Evolutionary conservation across 2,797 vertebrate species (phyloP).

Genomic region (Chaunax sp.): DNA sequence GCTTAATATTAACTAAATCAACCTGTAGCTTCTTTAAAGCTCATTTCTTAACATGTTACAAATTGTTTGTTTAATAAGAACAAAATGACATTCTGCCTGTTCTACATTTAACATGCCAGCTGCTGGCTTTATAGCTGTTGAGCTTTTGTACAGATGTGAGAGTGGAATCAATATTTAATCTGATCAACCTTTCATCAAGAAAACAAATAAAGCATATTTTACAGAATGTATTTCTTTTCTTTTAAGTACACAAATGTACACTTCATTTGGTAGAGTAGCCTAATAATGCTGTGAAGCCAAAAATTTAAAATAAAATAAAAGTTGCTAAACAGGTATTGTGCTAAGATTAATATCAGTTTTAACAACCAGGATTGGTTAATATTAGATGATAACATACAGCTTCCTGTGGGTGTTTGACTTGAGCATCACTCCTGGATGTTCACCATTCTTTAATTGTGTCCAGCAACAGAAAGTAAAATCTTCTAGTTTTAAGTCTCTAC

Average conservation of each 20-base stretch:
- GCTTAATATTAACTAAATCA: neutral
- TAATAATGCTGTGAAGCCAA: neutral
- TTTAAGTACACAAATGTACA: neutral
- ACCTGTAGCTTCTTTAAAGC: no score
- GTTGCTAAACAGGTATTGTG: no score
- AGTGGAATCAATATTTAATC: neutral
- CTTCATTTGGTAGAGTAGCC: no score
- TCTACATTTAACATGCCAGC: no score
- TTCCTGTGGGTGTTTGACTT: neutral
- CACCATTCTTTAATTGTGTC: neutral
- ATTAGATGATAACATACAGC: neutral
- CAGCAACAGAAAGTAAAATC: conserved; percentile 8
- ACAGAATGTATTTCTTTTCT: neutral
- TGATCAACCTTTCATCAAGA: no score
- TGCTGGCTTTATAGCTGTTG: neutral
- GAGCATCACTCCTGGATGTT: neutral
- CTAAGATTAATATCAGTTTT: no score
- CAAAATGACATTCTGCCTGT: neutral
- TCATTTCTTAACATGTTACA: no score
- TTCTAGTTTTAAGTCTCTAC: conserved; percentile 3
- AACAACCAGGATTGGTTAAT: no score
- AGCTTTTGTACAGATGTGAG: neutral
- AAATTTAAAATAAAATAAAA: no score
- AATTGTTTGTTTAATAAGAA: no score
- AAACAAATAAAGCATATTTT: neutral